Conservation (phyloP, 2,888 invertebrate genomes). For the Atherix ibis region DNA sequence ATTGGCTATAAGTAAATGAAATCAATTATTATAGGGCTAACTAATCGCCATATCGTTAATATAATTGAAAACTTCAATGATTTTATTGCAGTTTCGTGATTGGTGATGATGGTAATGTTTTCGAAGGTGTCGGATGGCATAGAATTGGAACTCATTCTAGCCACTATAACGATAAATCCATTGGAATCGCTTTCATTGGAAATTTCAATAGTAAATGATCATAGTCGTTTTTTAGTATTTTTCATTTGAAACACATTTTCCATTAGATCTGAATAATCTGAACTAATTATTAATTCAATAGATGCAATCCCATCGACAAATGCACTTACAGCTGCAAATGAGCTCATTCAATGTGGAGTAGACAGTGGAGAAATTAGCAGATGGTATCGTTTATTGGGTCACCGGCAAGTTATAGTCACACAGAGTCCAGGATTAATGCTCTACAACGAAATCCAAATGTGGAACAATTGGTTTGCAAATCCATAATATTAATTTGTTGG, state of each 20-base stretch:
- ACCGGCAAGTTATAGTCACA: slow-evolving; percentile 25
- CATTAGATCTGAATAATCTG: no score
- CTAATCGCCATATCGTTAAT: no score
- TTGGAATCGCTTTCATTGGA: slow-evolving; percentile 40
- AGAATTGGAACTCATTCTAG: slow-evolving; percentile 37
- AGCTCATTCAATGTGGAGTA: slow-evolving; percentile 24
- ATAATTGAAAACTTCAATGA: no score
- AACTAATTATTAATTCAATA: no score
- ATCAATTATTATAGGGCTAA: no score
- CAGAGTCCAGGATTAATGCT: slow-evolving; percentile 27
- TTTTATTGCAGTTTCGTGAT: slow-evolving; percentile 40
- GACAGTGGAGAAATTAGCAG: slow-evolving; percentile 18
- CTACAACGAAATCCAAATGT: slow-evolving; percentile 24
- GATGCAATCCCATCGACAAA: slow-evolving; percentile 16
- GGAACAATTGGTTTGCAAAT: slow-evolving; percentile 14
- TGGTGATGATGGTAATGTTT: slow-evolving; percentile 42
- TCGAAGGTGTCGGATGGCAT: slow-evolving; percentile 42
- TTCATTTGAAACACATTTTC: no score
- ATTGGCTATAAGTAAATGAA: slow-evolving; percentile 37
- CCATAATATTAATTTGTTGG: no score
- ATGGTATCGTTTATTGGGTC: slow-evolving; percentile 26
- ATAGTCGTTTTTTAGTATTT: no score
- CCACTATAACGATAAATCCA: slow-evolving; percentile 37
- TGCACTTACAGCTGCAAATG: slow-evolving; percentile 20
- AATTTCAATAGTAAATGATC: slow-evolving; percentile 27